These are phyloP conservation scores for Himalopsyche anomala DNA, from an alignment of 2,888 invertebrate species.

Conservation along the genomic window DNA sequence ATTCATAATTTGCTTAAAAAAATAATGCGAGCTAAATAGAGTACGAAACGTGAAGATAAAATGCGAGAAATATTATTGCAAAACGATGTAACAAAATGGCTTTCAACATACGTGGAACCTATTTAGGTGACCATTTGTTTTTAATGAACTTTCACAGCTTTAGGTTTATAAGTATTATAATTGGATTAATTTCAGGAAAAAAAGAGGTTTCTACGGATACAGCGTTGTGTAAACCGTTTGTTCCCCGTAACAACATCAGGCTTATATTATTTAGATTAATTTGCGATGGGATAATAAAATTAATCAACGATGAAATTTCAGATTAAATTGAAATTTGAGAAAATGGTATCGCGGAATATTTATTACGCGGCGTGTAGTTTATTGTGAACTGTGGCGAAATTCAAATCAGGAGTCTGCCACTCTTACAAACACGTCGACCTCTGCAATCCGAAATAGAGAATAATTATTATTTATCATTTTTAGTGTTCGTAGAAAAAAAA, in stretches of 20 bases:
- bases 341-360: too few species aligned
- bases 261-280: too few species aligned
- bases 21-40: neutral
- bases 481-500: neutral
- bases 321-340: too few species aligned
- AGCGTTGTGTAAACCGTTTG: too few species aligned
- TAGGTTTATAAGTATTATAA: too few species aligned
- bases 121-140: too few species aligned
- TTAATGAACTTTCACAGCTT: too few species aligned
- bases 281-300: too few species aligned
- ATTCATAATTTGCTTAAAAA: neutral
- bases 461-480: neutral
- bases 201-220: too few species aligned
- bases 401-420: neutral
- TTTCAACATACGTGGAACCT: neutral
- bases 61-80: neutral
- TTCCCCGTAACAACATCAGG: too few species aligned
- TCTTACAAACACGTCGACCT: constrained; percentile 22
- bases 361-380: neutral
- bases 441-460: constrained; percentile 3
- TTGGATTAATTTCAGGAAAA: too few species aligned
- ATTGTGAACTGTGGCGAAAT: neutral
- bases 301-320: too few species aligned
- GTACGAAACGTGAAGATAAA: neutral
- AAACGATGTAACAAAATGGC: neutral